phyloP scores from a whole-genome alignment of 2,113 vertebrate species.

The Camelus bactrianus region DNA sequence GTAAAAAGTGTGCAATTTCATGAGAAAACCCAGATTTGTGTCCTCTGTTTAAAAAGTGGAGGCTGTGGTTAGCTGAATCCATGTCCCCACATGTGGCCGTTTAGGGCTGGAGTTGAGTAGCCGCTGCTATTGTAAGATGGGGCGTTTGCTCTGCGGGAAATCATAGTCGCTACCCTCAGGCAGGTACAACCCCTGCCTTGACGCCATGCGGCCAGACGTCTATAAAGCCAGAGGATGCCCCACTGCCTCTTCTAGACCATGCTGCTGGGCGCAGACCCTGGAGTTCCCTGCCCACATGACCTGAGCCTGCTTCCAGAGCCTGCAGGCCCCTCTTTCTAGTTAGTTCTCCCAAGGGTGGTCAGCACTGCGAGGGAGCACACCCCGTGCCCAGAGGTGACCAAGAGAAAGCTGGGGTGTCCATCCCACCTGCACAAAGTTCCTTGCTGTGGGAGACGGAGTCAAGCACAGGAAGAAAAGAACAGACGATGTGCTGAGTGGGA shows the following conservation, averaged over 20 bases:
- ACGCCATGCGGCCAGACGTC: neutral
- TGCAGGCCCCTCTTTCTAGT: neutral
- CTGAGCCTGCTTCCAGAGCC: neutral
- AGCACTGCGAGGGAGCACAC: neutral
- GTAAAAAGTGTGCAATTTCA: neutral
- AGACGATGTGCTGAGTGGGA: neutral
- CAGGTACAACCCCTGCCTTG: neutral
- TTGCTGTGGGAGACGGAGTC: neutral
- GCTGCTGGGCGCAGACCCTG: neutral
- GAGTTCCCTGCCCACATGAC: neutral
- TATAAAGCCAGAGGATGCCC: neutral
- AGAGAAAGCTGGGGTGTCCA: neutral
- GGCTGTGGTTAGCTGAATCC: neutral
- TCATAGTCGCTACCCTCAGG: neutral
- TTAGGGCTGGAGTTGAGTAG: neutral
- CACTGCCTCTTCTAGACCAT: neutral
- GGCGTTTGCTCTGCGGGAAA: neutral
- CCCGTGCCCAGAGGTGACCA: neutral
- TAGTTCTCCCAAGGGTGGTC: neutral
- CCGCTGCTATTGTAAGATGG: neutral
- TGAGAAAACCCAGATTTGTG: neutral
- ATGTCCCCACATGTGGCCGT: neutral
- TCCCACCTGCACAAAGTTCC: neutral
- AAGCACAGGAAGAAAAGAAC: neutral
- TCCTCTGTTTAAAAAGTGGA: neutral